Evolutionary conservation across 2,113 vertebrate species (phyloP).

Genomic region (Perca fluviatilis): DNA sequence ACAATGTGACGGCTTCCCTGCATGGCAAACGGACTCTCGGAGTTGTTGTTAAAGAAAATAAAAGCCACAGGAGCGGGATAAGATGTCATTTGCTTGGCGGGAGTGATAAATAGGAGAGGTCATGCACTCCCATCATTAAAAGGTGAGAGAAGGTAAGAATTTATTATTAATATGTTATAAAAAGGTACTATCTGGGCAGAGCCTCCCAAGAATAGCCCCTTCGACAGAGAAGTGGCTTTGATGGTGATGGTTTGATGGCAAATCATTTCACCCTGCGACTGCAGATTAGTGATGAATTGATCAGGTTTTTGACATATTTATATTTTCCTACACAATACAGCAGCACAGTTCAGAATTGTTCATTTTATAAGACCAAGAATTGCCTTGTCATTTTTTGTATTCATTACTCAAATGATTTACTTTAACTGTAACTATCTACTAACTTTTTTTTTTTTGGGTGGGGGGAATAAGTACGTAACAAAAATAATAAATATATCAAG

Average conservation of each 20-base stretch:
- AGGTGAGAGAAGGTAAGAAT: slow-evolving; percentile 72
- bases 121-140: slow-evolving; percentile 68
- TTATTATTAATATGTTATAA: slow-evolving; percentile 51
- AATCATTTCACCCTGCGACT: background rate
- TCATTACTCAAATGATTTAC: background rate
- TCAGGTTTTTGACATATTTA: background rate
- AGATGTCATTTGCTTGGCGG: slow-evolving; percentile 64
- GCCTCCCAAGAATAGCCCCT: background rate
- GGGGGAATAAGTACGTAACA: too few relatives aligned
- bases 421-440: too few relatives aligned
- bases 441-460: too few relatives aligned
- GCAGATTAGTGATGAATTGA: background rate
- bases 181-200: slow-evolving; percentile 19
- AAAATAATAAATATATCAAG: background rate
- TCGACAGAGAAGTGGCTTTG: background rate
- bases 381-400: background rate
- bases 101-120: slow-evolving; percentile 68
- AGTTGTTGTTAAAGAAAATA: slow-evolving; percentile 77
- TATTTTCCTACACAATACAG: background rate
- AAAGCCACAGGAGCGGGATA: slow-evolving; percentile 52
- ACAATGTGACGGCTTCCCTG: slow-evolving; percentile 77
- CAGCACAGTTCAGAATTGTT: background rate
- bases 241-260: slow-evolving; percentile 5
- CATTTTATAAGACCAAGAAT: background rate
- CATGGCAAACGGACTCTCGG: slow-evolving; percentile 48